Evolutionary conservation across 2,888 invertebrate species (phyloP).

Genomic region (Globia sparganii): DNA sequence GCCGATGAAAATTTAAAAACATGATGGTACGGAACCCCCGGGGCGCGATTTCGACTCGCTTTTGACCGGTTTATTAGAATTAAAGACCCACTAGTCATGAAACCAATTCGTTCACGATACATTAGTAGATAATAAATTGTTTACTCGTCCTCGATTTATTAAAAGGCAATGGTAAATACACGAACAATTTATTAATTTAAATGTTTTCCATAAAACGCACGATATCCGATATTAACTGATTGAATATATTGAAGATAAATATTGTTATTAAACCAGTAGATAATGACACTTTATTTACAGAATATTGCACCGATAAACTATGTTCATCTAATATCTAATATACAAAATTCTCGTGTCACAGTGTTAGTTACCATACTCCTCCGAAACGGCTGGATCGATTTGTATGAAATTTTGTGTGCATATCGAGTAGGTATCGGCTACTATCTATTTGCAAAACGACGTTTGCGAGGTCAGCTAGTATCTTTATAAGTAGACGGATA

Average conservation of each 20-base stretch:
- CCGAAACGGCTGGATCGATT: no score
- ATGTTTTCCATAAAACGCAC: background rate
- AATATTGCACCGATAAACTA: slow-evolving; percentile 2
- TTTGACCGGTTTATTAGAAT: no score
- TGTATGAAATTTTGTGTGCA: no score
- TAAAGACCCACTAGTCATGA: background rate
- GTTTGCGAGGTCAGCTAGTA: no score
- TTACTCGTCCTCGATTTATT: background rate
- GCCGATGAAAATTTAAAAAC: no score
- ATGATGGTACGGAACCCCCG: no score
- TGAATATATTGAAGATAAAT: background rate
- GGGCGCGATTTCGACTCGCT: no score
- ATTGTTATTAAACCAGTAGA: slow-evolving; percentile 1
- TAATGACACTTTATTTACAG: background rate
- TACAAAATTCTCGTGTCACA: no score
- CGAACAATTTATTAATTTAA: background rate
- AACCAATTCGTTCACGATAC: background rate
- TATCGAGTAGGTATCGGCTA: no score
- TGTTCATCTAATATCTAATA: no score
- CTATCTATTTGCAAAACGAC: no score
- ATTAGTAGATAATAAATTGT: background rate
- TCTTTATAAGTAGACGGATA: background rate
- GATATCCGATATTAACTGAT: slow-evolving; percentile 5
- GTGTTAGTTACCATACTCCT: no score
- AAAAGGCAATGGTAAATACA: background rate